These are phyloP conservation scores for Ophioninae sp. DNA, from an alignment of 2,888 invertebrate species.

Conservation along the genomic window DNA sequence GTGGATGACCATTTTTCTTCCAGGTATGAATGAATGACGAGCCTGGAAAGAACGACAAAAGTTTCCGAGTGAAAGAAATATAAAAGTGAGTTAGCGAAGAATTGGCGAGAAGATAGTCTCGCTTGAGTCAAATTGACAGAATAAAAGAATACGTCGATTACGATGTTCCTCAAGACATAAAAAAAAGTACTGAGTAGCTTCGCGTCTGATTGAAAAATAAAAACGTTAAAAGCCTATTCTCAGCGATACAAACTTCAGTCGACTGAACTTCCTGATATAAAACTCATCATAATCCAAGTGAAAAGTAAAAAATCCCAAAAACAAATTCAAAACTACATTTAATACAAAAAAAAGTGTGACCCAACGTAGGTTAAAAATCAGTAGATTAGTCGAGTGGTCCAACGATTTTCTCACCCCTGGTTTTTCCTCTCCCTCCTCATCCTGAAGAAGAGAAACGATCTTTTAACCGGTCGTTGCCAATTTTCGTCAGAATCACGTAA, in stretches of 20 bases:
- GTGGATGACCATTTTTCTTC: background rate
- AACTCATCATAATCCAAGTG: background rate
- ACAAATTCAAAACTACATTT: slow-evolving; percentile 11
- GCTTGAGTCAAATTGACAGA: slow-evolving; percentile 20
- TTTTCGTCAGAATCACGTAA: slow-evolving; percentile 65
- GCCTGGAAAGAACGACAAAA: slow-evolving; percentile 16
- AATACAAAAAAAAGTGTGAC: background rate
- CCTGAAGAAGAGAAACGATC: slow-evolving; percentile 44
- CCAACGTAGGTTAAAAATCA: slow-evolving; percentile 5
- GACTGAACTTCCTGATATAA: background rate
- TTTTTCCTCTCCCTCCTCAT: background rate
- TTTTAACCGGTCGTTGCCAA: slow-evolving; percentile 65
- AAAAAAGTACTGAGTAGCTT: slow-evolving; percentile 8
- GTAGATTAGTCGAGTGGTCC: slow-evolving; percentile 36
- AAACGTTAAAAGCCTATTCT: background rate
- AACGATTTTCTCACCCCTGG: slow-evolving; percentile 39
- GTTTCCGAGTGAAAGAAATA: slow-evolving; percentile 24
- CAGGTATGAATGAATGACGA: slow-evolving; percentile 25
- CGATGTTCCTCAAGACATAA: slow-evolving; percentile 1
- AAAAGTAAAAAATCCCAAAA: background rate
- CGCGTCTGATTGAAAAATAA: slow-evolving; percentile 9
- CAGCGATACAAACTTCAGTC: background rate
- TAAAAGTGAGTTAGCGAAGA: slow-evolving; percentile 6
- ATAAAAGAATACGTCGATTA: slow-evolving; percentile 20
- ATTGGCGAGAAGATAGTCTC: slow-evolving; percentile 5